Evolutionary conservation across 35 echinoderm and acorn worm genomes (phyloP).

Genomic region (Ophiothrix spiculata): DNA sequence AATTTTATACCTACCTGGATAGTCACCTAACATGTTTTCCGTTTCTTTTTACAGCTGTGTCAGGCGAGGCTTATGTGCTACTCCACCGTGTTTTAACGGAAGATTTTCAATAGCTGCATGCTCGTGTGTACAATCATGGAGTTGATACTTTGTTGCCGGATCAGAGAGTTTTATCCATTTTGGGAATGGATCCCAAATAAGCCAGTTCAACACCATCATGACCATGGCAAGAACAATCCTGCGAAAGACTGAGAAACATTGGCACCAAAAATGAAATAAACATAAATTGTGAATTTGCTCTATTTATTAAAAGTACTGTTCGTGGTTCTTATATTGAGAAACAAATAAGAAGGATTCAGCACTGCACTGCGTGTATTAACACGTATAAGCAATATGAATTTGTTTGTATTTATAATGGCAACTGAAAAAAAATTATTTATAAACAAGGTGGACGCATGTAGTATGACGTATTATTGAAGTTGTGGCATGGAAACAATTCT

Average conservation of each 20-base stretch:
- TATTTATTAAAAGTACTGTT: constrained; percentile 3
- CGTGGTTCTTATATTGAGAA: no score
- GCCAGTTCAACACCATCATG: neutral
- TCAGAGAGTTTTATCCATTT: neutral
- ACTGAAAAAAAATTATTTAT: constrained; percentile 3
- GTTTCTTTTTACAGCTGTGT: constrained; percentile 47
- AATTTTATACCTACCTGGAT: neutral
- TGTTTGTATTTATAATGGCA: neutral
- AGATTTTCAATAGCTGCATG: constrained; percentile 51
- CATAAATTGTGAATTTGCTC: neutral
- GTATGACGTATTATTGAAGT: neutral
- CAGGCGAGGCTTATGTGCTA: constrained; percentile 32
- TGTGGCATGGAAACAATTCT: no score
- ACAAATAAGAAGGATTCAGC: no score
- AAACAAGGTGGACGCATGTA: neutral
- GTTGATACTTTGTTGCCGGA: constrained; percentile 31
- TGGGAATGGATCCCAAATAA: neutral
- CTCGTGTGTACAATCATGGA: constrained; percentile 56
- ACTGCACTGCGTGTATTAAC: neutral
- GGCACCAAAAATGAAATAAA: neutral
- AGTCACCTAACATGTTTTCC: neutral
- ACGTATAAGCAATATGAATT: neutral
- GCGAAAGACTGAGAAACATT: neutral
- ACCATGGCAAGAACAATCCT: neutral
- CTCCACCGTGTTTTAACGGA: constrained; percentile 61